Base-by-base conservation (phyloP, 2,113 vertebrate species). In the Calypte anna region DNA sequence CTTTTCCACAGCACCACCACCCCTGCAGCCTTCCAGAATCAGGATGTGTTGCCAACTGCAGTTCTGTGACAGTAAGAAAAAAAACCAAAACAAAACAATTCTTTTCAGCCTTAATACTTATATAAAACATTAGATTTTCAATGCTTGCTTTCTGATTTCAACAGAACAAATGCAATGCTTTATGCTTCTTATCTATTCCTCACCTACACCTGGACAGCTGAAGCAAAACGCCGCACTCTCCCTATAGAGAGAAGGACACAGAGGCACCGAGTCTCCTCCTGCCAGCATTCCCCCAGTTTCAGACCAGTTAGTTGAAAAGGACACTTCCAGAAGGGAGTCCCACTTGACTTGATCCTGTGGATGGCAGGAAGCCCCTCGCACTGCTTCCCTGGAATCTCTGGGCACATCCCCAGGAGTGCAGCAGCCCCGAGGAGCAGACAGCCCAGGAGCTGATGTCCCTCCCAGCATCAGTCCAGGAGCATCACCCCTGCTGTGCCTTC, bases 381-480 rank as follows among this genome's bases (percentile, higher is more conserved):
- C 14, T 3, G 43, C 11, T 59, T 63, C 30, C 10, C 62, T 2
- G 11, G 61, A 15, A 23, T 38, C 74, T 46, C 40, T 9, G 7
- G 2, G 43, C 33, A 5, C 54, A 22, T 2, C 8, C 31, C 5
- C 62, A 76, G 88, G 44, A 31, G 6, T 24, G 43, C 27, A 23
- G 73, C 58, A 83, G 64, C 22, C n/a, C 25, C 14, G 14, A 72
- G 31, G 22, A 77, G 22, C 61, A 33, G 1, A 3, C 7, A 24
- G 48, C 62, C 70, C 3, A 10, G 1, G 14, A 53, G 48, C 31
- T 1, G 1, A 8, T 38, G 36, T 38, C 36, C 40, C 51, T 28
- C 68, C 5, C 44, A 1, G 3, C 8, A n/a, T 27, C 0, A 16
- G 11, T 1, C 40, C 43, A 11, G 55, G 36, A 38, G 16, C 1